These are phyloP conservation scores for Hesperia comma DNA, from an alignment of 2,888 invertebrate genomes.

Conservation along the genomic window DNA sequence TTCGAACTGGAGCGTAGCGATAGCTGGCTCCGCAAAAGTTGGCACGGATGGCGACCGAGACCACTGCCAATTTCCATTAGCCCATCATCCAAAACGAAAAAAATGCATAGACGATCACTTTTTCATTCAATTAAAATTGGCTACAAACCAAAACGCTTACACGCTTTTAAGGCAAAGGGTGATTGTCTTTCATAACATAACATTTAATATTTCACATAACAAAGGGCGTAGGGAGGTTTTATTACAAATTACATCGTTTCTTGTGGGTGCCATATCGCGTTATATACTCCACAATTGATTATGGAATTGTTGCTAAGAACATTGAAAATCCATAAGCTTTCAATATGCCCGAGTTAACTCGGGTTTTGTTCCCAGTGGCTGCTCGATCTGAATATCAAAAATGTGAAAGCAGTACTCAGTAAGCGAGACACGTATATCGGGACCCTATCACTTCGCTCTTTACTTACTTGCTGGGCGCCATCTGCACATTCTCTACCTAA, in stretches of 20 bases:
- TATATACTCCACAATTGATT: conserved; percentile 58
- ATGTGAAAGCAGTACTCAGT: conserved; percentile 80
- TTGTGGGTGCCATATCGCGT: conserved; percentile 21
- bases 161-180: conserved; percentile 46
- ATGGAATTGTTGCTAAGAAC: conserved; percentile 68
- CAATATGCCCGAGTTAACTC: conserved; percentile 80
- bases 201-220: conserved; percentile 42
- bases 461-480: conserved; percentile 80
- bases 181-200: conserved; percentile 45
- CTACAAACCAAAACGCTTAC: conserved; percentile 60
- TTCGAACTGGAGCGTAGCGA: conserved; percentile 77
- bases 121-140: conserved; percentile 84
- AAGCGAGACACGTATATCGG: conserved; percentile 80
- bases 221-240: conserved; percentile 45
- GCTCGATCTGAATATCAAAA: conserved; percentile 83
- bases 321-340: conserved; percentile 83
- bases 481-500: conserved; percentile 80
- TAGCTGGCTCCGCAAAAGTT: conserved; percentile 82
- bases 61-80: conserved; percentile 84
- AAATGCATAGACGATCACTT: conserved; percentile 83
- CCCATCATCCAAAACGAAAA: conserved; percentile 83
- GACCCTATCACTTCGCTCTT: conserved; percentile 83
- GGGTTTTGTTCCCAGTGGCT: conserved; percentile 80
- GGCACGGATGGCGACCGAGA: conserved; percentile 76
- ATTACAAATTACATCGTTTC: conserved; percentile 32